Percentiles rank a stretch among this genome's conserved stretches.
Conservation (phyloP, 2,888 invertebrate genomes). For the Balanococcus diminutus region DNA sequence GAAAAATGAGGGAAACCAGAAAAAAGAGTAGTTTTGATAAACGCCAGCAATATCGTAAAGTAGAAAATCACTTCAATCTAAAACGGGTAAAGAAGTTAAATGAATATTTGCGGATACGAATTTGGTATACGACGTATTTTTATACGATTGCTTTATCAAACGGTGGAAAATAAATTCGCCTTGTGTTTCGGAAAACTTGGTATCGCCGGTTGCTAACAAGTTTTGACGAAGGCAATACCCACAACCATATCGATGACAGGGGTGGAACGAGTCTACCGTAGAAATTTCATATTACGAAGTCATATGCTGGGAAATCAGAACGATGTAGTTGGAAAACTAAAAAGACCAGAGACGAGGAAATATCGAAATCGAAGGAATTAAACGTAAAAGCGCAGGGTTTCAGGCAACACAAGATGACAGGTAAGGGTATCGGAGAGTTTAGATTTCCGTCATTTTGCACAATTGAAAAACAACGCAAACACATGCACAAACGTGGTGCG, state of each 20-base stretch:
- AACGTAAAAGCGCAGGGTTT: background rate
- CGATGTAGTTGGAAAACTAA: background rate
- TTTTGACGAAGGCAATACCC: background rate
- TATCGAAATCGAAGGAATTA: conserved; percentile 18
- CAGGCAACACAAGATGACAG: background rate
- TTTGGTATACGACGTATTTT: background rate
- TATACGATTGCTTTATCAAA: background rate
- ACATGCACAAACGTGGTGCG: background rate
- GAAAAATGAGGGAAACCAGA: background rate
- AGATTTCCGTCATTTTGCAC: background rate
- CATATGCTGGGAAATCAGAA: background rate
- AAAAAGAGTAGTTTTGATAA: background rate
- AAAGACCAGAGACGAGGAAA: background rate
- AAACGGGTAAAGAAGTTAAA: background rate
- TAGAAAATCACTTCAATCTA: background rate
- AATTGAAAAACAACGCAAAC: background rate
- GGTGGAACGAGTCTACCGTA: background rate
- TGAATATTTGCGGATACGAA: conserved; percentile 7
- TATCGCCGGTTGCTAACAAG: background rate
- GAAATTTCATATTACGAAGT: conserved; percentile 5
- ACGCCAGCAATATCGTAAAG: conserved; percentile 4
- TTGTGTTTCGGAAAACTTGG: background rate
- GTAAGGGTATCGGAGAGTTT: background rate
- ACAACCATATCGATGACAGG: background rate
- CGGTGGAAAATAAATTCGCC: background rate